phyloP scores from a whole-genome alignment of 2,888 invertebrate genomes.

The Acanthosepion lycidas region DNA sequence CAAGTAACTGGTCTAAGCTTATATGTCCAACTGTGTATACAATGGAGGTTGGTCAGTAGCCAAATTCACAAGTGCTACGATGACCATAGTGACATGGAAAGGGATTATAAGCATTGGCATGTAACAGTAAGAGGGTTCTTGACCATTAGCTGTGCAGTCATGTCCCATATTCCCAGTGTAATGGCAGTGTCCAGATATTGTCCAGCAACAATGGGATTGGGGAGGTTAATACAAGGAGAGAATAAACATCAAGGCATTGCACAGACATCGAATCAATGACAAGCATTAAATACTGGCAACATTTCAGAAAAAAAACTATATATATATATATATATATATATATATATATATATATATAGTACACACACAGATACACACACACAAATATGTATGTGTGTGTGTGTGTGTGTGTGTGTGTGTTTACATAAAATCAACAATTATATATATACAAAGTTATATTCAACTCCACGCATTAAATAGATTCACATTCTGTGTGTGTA shows the following conservation, averaged over 20 bases:
- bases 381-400: not conserved
- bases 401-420: not conserved
- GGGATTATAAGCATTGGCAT: slow-evolving; percentile 20
- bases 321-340: not conserved
- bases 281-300: not conserved
- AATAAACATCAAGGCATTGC: not conserved
- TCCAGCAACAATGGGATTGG: slow-evolving; percentile 17
- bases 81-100: not conserved
- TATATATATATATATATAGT: no score
- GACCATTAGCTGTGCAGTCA: slow-evolving; percentile 33
- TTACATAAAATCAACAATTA: not conserved
- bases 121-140: slow-evolving; percentile 9
- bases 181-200: slow-evolving; percentile 17
- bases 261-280: not conserved
- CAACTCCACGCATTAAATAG: not conserved
- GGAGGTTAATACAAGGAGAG: not conserved
- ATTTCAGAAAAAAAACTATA: not conserved
- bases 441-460: not conserved
- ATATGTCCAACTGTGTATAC: not conserved
- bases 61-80: slow-evolving; percentile 33
- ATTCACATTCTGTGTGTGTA: not conserved
- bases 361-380: no score
- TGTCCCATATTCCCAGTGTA: not conserved
- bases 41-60: not conserved
- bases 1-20: slow-evolving; percentile 17